A percentile compares a stretch with the other conserved stretches of the same genome.
phyloP scores from a whole-genome alignment of 2,797 vertebrate genomes.

The Acomys russatus region DNA sequence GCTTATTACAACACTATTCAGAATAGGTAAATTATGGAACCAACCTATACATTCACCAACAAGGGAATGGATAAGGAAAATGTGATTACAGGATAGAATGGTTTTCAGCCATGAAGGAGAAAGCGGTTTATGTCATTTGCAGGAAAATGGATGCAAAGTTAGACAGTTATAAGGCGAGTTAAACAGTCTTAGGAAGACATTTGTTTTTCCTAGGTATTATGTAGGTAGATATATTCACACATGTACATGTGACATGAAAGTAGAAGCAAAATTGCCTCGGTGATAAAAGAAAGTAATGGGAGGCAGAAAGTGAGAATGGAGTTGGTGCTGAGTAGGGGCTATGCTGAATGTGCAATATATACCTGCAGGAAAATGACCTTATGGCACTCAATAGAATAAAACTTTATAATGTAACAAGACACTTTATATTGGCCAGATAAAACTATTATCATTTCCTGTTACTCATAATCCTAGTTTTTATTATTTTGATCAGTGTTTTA shows the following conservation, averaged over 20 bases:
- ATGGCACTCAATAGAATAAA: background rate
- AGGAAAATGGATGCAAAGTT: background rate
- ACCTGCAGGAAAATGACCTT: background rate
- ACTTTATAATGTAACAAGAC: background rate
- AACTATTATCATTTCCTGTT: conserved; percentile 1
- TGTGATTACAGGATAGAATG: background rate
- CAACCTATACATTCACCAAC: background rate
- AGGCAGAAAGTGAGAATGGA: background rate
- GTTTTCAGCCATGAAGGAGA: background rate
- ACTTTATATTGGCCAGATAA: background rate
- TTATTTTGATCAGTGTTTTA: conserved; percentile 50
- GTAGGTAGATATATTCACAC: too few species aligned
- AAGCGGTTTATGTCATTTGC: background rate
- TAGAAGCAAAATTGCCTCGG: background rate
- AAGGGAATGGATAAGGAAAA: background rate
- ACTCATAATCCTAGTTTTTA: background rate
- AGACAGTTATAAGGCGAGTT: background rate
- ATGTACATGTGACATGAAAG: background rate
- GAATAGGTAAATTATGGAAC: background rate
- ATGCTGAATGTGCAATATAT: background rate
- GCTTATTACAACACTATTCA: background rate
- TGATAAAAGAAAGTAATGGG: background rate
- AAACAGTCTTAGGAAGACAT: background rate
- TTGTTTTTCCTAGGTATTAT: background rate
- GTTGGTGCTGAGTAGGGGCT: background rate